phyloP scores from a whole-genome alignment of 2,888 invertebrate genomes.

The Agonopterix subpropinquella region DNA sequence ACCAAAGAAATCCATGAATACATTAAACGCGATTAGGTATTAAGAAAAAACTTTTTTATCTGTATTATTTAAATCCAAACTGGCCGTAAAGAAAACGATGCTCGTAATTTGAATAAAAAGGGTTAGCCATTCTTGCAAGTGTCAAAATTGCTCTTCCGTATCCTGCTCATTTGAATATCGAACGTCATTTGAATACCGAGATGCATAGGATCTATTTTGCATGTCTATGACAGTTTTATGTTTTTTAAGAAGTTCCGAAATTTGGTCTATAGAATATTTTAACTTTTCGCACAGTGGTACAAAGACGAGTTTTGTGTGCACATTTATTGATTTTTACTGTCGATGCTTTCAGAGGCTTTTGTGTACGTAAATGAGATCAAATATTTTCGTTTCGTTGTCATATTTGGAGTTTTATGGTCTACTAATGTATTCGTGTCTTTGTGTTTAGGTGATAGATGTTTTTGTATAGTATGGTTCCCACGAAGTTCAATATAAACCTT shows the following conservation, averaged over 20 bases:
- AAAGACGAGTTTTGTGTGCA: constrained; percentile 24
- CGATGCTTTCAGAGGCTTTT: constrained; percentile 31
- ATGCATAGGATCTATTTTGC: constrained; percentile 56
- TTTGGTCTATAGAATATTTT: constrained; percentile 23
- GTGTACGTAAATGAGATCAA: constrained; percentile 68
- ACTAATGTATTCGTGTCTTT: constrained; percentile 40
- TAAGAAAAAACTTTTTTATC: constrained; percentile 52
- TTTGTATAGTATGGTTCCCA: constrained; percentile 21
- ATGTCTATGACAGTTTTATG: constrained; percentile 47
- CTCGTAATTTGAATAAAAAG: constrained; percentile 64
- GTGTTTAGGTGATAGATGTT: constrained; percentile 37
- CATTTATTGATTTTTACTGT: constrained; percentile 42
- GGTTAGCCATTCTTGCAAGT: constrained; percentile 66
- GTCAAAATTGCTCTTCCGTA: constrained; percentile 73
- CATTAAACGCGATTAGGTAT: constrained; percentile 41
- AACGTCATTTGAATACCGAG: constrained; percentile 36
- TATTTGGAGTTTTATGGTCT: constrained; percentile 50
- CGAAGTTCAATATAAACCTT: constrained; percentile 4
- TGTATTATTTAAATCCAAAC: constrained; percentile 41
- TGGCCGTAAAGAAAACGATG: constrained; percentile 43
- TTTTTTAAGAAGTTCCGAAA: constrained; percentile 18
- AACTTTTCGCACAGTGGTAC: constrained; percentile 52
- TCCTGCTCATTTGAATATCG: constrained; percentile 68
- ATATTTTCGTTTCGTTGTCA: constrained; percentile 68
- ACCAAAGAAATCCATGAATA: constrained; percentile 53